Evolutionary conservation across 2,888 invertebrate species (phyloP).

Genomic region (Slavum lentiscoides): DNA sequence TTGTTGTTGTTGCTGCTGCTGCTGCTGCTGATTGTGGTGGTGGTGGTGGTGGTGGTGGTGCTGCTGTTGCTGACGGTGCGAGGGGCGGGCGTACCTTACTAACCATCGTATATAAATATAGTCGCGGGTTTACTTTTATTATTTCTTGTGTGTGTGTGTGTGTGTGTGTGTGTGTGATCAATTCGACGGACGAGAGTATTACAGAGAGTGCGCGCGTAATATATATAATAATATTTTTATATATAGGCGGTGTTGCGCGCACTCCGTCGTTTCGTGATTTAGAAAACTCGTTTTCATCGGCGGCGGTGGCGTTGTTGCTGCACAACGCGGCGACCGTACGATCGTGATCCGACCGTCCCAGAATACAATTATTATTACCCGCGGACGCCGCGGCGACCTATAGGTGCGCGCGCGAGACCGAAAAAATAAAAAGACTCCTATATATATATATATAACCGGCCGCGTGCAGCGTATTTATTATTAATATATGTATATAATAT

Average conservation of each 20-base stretch:
- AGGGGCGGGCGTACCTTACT: constrained; percentile 9
- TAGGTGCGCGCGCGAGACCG: neutral
- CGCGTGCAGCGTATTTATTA: neutral
- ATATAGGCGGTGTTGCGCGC: constrained; percentile 11
- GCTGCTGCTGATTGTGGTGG: neutral
- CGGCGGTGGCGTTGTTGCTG: constrained; percentile 23
- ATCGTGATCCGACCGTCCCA: constrained; percentile 53
- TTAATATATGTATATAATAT: neutral
- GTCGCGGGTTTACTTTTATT: neutral
- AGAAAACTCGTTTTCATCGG: constrained; percentile 46
- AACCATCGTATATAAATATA: neutral
- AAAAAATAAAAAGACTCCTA: too few relatives aligned
- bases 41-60: neutral
- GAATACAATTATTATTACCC: constrained; percentile 49
- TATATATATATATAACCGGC: constrained; percentile 3
- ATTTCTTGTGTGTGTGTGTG: constrained; percentile 35
- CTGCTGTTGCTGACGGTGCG: neutral
- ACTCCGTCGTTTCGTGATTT: constrained; percentile 2
- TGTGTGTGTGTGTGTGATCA: constrained; percentile 49
- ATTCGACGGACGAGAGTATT: constrained; percentile 28
- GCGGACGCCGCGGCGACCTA: neutral
- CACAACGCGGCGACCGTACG: constrained; percentile 9
- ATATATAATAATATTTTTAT: neutral
- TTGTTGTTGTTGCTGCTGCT: neutral
- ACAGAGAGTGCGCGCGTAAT: neutral